Evolutionary conservation across 2,113 vertebrate species (phyloP), one percentile per base, ranked within the genome.

Genomic region (Onychostoma macrolepis): DNA sequence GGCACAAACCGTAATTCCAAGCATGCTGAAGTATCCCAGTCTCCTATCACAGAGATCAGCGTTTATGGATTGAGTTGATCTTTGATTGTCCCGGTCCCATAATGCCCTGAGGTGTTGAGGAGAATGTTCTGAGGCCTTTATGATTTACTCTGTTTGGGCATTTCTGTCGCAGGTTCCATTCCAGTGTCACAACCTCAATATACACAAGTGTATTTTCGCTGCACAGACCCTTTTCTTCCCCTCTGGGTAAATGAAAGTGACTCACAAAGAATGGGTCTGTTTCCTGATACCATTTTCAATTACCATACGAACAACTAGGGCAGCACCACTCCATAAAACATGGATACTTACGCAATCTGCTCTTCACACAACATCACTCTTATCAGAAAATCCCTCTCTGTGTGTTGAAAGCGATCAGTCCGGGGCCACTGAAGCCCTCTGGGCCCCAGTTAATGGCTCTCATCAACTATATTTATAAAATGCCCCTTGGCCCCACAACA

Each of bases 391-490:
- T 48, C 21, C 80, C 26, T 75, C 48, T 71, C 26, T 12, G 21
- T 43, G 26, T 72, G 50, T 76, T 79, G 33, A 86, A 36, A 69
- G 84, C 24, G 19, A 80, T 81, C 56, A n/a, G 63, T 38, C 58
- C 50, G 12, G 53, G 43, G 5, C 53, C 84, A 77, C 38, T 15
- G 36, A 63, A 84, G 21, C 43, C 84, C 74, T 9, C 7, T 63
- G 33, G 79, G 65, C 87, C 69, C 63, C 4, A 38, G 83, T 58
- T 81, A 88, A 88, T 85, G 83, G 33, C 30, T 26, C 75, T 80
- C 80, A 84, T 88, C 74, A 86, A 63, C 19, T 63, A 80, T 63
- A 80, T 50, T 58, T 38, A 43, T 58, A 84, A 83, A 83, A 69
- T 50, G 41, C 30, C 45, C 67, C 30, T 56, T 77, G 17, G 41